Percentiles rank a stretch among this genome's conserved stretches.
These are phyloP conservation scores for Oryzias sinensis DNA, from an alignment of 2,797 vertebrate genomes.

Conservation along the genomic window DNA sequence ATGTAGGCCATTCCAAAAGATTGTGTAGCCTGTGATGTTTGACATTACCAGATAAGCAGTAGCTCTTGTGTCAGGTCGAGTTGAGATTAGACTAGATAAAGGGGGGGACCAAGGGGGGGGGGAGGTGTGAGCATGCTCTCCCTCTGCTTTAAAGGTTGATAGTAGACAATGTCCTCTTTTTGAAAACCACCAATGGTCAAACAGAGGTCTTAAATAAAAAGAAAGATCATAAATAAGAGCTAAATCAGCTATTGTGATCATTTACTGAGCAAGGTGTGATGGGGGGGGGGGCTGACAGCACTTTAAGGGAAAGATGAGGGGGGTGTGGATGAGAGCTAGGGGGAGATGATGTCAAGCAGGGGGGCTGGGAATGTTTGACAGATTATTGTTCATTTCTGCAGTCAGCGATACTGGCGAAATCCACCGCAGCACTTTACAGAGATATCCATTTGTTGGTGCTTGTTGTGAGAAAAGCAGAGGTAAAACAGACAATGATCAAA, in stretches of 20 bases:
- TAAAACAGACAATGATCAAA: conserved; percentile 31
- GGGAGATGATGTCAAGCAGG: conserved; percentile 39
- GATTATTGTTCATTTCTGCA: conserved; percentile 64
- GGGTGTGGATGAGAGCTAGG: conserved; percentile 19
- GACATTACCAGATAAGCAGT: conserved; percentile 62
- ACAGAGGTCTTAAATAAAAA: conserved; percentile 68
- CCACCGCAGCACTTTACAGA: conserved; percentile 57
- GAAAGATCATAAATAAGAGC: conserved; percentile 57
- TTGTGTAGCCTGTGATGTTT: conserved; percentile 57
- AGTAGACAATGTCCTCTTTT: conserved; percentile 55
- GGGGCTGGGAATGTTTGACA: conserved; percentile 58
- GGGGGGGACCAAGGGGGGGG: conserved; percentile 4
- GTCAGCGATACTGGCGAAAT: conserved; percentile 68
- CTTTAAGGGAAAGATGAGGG: conserved; percentile 24
- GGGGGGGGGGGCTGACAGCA: conserved; percentile 39
- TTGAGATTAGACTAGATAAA: conserved; percentile 36
- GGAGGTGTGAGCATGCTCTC: conserved; percentile 8
- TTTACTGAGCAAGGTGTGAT: conserved; percentile 41
- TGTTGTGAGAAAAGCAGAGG: conserved; percentile 33
- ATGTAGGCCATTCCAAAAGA: conserved; percentile 44
- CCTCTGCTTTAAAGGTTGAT: conserved; percentile 66
- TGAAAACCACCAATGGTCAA: conserved; percentile 59
- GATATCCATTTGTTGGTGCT: conserved; percentile 44
- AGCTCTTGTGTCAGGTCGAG: conserved; percentile 51
- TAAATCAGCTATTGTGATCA: background rate